phyloP scores from a whole-genome alignment of 2,888 invertebrate genomes.

The Drosophila dives region DNA sequence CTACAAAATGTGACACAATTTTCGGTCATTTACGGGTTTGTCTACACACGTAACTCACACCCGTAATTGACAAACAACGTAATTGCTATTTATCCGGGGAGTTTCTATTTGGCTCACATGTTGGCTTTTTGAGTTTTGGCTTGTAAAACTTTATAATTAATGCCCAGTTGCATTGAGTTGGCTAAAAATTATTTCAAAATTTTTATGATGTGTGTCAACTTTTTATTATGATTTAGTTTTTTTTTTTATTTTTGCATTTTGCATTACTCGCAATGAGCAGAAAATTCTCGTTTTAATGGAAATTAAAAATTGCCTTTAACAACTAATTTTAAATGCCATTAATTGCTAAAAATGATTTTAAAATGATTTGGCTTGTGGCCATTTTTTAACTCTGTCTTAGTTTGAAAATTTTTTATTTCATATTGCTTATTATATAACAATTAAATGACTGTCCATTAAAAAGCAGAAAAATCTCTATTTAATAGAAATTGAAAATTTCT shows the following conservation, averaged over 20 bases:
- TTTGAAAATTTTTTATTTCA: too few relatives aligned
- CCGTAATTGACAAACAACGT: conserved; percentile 39
- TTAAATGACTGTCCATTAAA: background rate
- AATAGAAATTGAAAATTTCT: background rate
- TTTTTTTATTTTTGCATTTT: background rate
- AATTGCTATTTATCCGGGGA: conserved; percentile 18
- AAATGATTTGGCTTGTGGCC: too few relatives aligned
- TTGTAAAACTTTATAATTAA: background rate
- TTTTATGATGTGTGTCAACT: background rate
- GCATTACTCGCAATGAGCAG: background rate
- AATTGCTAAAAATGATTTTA: too few relatives aligned
- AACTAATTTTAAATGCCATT: too few relatives aligned
- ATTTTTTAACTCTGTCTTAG: too few relatives aligned
- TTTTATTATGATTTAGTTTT: background rate
- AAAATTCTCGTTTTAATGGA: background rate
- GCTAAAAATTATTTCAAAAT: background rate
- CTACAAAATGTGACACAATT: conserved; percentile 60
- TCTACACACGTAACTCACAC: conserved; percentile 3
- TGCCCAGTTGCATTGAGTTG: background rate
- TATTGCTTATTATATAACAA: too few relatives aligned
- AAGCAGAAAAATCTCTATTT: background rate
- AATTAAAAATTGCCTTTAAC: background rate
- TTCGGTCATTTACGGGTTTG: conserved; percentile 46
- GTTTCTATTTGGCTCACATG: background rate
- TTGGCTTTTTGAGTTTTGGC: background rate